Evolutionary conservation across 2,113 vertebrate species (phyloP).

Genomic region (Panthera uncia): DNA sequence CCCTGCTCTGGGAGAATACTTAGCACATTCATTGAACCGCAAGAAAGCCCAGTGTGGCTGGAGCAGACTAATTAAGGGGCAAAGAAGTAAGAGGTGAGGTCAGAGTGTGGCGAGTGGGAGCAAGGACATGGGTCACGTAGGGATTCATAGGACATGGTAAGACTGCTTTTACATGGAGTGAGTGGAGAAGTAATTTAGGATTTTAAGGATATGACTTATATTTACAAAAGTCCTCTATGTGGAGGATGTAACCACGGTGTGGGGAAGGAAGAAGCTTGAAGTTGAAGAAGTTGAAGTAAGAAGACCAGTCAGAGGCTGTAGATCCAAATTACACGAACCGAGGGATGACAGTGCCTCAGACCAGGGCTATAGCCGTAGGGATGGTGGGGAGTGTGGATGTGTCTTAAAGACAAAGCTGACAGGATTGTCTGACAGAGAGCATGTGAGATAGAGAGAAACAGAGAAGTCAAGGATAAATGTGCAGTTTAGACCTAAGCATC

Average conservation of each 20-base stretch:
- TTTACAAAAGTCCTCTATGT: background rate
- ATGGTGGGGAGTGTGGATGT: background rate
- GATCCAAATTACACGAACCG: background rate
- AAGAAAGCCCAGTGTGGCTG: background rate
- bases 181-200: background rate
- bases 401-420: background rate
- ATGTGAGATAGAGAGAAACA: background rate
- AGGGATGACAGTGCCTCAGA: background rate
- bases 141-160: background rate
- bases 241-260: background rate
- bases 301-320: background rate
- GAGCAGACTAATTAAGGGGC: background rate
- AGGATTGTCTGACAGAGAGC: too few relatives aligned
- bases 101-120: background rate
- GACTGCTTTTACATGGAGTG: background rate
- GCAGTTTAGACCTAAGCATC: background rate
- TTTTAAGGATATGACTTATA: background rate
- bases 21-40: background rate
- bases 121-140: background rate
- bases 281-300: too few relatives aligned
- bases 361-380: background rate
- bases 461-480: too few relatives aligned
- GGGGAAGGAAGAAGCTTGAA: background rate
- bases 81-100: background rate
- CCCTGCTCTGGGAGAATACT: rapidly evolving